A percentile compares a stretch with the other conserved stretches of the same genome.
Conservation (phyloP, 37 sponge, comb jelly and placozoan species). For the Diacarnus erythraeanus region DNA sequence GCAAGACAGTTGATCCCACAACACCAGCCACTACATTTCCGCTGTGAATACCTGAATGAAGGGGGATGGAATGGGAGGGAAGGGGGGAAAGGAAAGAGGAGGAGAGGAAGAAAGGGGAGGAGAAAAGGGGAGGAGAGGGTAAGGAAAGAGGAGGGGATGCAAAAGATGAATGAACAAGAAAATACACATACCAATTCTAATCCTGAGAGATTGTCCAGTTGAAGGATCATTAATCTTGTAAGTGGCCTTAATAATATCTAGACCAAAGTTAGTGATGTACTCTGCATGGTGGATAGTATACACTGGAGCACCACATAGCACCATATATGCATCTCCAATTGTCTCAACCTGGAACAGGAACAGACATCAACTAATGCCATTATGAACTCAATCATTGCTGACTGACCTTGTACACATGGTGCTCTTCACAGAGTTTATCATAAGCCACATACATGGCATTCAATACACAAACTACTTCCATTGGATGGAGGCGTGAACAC, state of each 20-base stretch:
- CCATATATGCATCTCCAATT: slow-evolving; percentile 92
- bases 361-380: not conserved
- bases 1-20: slow-evolving; percentile 35
- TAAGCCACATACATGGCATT: slow-evolving; percentile 74
- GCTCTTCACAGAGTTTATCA: slow-evolving; percentile 71
- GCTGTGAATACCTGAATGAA: slow-evolving; percentile 53
- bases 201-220: slow-evolving; percentile 32
- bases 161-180: no score
- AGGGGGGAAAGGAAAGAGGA: not conserved
- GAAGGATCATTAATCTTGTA: slow-evolving; percentile 60
- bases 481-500: slow-evolving; percentile 62
- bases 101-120: not conserved
- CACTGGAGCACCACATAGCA: slow-evolving; percentile 58
- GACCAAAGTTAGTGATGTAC: slow-evolving; percentile 57
- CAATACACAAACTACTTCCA: slow-evolving; percentile 71
- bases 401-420: slow-evolving; percentile 76
- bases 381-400: no score
- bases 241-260: slow-evolving; percentile 36
- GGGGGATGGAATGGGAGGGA: not conserved
- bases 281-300: slow-evolving; percentile 37
- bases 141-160: not conserved
- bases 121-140: not conserved
- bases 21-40: slow-evolving; percentile 66
- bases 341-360: slow-evolving; percentile 62
- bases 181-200: slow-evolving; percentile 64